phyloP scores from a whole-genome alignment of 2,797 vertebrate species.

The Pteronotus mesoamericanus region DNA sequence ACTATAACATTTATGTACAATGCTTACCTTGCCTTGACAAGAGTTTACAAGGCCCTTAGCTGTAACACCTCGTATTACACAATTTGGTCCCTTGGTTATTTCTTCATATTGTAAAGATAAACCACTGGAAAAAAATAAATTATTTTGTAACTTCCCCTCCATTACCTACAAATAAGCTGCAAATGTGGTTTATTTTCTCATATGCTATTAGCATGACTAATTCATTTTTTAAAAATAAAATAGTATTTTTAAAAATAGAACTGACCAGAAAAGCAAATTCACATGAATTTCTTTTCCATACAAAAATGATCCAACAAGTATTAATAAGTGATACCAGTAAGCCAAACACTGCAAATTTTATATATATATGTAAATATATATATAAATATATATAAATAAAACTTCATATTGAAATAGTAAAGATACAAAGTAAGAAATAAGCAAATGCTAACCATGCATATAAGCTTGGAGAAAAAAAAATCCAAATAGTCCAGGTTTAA shows the following conservation, averaged over 20 bases:
- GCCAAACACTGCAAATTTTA: background rate
- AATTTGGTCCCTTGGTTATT: slow-evolving; percentile 74
- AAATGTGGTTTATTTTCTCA: background rate
- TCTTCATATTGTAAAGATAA: slow-evolving; percentile 85
- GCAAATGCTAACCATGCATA: background rate
- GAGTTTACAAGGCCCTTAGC: slow-evolving; percentile 85
- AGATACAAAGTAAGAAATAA: slow-evolving; percentile 6
- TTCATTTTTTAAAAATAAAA: slow-evolving; percentile 31
- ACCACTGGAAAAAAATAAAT: slow-evolving; percentile 81
- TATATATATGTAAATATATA: background rate
- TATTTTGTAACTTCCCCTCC: background rate
- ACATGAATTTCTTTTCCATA: background rate
- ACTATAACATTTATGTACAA: background rate
- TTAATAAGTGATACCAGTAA: background rate
- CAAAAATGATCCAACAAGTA: background rate
- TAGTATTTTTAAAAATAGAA: background rate
- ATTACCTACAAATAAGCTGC: background rate
- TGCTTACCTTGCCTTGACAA: slow-evolving; percentile 87
- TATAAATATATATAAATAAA: background rate
- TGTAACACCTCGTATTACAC: slow-evolving; percentile 85
- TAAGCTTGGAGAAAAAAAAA: background rate
- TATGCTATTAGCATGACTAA: background rate
- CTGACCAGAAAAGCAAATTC: background rate
- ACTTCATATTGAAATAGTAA: background rate
- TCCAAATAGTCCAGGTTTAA: background rate